A percentile compares a stretch with the other conserved stretches of the same genome.
phyloP scores from a whole-genome alignment of 2,888 invertebrate species.

The Drosophila limbata region DNA sequence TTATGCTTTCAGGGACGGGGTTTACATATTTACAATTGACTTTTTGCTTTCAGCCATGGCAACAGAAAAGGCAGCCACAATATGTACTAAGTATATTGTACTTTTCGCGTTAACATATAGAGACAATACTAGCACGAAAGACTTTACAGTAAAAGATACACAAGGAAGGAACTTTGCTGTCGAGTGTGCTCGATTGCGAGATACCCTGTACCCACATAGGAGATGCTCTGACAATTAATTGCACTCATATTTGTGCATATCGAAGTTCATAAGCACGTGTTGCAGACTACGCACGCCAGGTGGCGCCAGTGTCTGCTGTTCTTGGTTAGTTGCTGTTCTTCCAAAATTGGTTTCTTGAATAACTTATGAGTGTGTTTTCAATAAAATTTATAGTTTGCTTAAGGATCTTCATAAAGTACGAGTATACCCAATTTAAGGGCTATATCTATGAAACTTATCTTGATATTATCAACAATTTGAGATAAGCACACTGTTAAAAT shows the following conservation, averaged over 20 bases:
- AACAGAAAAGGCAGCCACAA: conserved; percentile 24
- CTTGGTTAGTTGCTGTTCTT: not conserved
- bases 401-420: not conserved
- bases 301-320: not conserved
- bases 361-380: not conserved
- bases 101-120: not conserved
- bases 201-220: conserved; percentile 3
- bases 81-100: not conserved
- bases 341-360: not conserved
- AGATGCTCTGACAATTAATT: too few relatives aligned
- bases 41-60: conserved; percentile 42
- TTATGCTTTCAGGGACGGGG: conserved; percentile 68
- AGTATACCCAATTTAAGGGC: not conserved
- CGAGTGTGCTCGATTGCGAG: conserved; percentile 1
- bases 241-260: not conserved
- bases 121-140: conserved; percentile 6
- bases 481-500: not conserved
- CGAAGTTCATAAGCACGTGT: not conserved
- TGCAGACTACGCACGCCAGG: not conserved
- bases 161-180: conserved; percentile 12
- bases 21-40: conserved; percentile 75
- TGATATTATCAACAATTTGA: not conserved
- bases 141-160: not conserved
- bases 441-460: not conserved
- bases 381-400: not conserved